These are phyloP conservation scores for Muschampia plurimacula DNA, from an alignment of 2,888 invertebrate species.

Conservation along the genomic window DNA sequence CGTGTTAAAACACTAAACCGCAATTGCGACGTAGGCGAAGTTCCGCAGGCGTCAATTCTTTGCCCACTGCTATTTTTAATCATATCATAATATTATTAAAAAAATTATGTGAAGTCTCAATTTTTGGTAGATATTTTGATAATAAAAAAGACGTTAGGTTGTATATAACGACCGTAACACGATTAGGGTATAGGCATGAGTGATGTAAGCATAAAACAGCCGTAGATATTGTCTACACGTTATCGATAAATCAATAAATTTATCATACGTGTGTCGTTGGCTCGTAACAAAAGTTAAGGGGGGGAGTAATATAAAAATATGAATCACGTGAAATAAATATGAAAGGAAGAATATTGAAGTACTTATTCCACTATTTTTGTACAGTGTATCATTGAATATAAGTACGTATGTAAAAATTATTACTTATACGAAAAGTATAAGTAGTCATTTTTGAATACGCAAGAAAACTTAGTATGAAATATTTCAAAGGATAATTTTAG, in stretches of 20 bases:
- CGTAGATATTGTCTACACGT: background rate
- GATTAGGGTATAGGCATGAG: background rate
- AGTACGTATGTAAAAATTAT: too few relatives aligned
- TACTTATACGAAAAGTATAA: too few relatives aligned
- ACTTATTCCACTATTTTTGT: too few relatives aligned
- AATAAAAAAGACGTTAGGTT: background rate
- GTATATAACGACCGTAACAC: background rate
- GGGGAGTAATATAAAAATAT: background rate
- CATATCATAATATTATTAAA: background rate
- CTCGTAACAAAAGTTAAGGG: background rate
- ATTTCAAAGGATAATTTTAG: too few relatives aligned
- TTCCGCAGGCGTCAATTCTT: background rate
- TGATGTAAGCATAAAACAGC: slow-evolving; percentile 5
- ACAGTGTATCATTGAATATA: too few relatives aligned
- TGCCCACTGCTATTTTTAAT: background rate
- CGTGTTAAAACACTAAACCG: too few relatives aligned
- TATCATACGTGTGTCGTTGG: slow-evolving; percentile 18
- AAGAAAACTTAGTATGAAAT: too few relatives aligned
- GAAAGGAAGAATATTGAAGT: too few relatives aligned
- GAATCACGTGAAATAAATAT: background rate
- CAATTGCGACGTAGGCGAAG: too few relatives aligned
- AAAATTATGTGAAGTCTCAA: background rate
- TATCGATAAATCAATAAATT: slow-evolving; percentile 17
- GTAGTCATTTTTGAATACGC: too few relatives aligned
- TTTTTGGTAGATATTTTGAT: background rate